Evolutionary conservation across 2,797 vertebrate species (phyloP).

Genomic region (Vultur gryphus): DNA sequence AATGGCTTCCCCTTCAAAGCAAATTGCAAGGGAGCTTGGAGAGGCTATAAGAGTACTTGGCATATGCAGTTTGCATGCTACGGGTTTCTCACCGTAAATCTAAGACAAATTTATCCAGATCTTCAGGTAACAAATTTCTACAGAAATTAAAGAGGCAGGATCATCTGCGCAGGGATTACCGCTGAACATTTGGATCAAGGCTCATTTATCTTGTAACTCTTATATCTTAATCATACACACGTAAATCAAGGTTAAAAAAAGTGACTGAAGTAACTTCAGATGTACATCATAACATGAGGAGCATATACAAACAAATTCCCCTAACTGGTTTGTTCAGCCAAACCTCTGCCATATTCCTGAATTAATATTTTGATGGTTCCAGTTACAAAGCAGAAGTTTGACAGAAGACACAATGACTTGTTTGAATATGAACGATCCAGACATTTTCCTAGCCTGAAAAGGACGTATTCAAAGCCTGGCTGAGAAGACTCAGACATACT

Average conservation of each 20-base stretch:
- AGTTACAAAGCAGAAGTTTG: not conserved
- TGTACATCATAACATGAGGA: not conserved
- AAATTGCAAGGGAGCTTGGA: not conserved
- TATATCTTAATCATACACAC: not conserved
- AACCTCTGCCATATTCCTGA: not conserved
- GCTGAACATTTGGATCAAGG: not conserved
- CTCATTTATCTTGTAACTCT: not conserved
- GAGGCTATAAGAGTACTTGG: not conserved
- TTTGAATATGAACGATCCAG: not conserved
- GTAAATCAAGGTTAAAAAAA: not conserved
- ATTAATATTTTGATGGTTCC: not conserved
- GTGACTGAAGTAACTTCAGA: not conserved
- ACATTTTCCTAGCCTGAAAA: not conserved
- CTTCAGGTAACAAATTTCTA: not conserved
- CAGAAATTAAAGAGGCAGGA: not conserved
- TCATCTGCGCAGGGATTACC: not conserved
- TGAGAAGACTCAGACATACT: not conserved
- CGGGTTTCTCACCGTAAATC: not conserved
- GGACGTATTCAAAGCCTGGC: not conserved
- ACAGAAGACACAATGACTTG: not conserved
- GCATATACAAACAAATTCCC: not conserved
- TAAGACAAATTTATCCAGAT: not conserved
- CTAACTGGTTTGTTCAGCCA: not conserved
- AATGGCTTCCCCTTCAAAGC: slow-evolving; percentile 3
- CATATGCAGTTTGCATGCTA: not conserved